Conservation (phyloP, 2,797 vertebrate genomes). For the Pseudocheirus occidentalis region DNA sequence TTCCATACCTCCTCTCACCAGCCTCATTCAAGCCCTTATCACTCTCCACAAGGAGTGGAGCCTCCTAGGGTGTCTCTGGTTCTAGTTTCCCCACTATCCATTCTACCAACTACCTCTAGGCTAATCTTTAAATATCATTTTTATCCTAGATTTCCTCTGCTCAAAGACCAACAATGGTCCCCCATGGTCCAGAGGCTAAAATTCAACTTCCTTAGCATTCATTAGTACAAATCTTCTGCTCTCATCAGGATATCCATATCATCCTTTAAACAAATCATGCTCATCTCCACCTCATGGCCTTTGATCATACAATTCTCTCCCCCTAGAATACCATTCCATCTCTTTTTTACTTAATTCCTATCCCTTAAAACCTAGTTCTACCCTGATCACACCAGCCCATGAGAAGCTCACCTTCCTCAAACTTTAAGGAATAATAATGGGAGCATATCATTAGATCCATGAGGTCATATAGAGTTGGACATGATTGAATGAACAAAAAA, state of each 20-base stretch:
- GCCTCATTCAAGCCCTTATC: not conserved
- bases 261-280: not conserved
- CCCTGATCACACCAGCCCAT: not conserved
- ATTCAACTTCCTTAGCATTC: not conserved
- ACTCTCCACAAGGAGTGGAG: not conserved
- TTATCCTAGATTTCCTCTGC: not conserved
- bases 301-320: not conserved
- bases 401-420: not conserved
- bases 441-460: not conserved
- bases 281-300: constrained; percentile 1
- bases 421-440: not conserved
- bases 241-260: constrained; percentile 17
- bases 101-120: not conserved
- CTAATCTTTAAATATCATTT: constrained; percentile 24
- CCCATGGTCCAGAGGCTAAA: constrained; percentile 18
- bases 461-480: not conserved
- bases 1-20: not conserved
- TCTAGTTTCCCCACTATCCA: not conserved
- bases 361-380: not conserved
- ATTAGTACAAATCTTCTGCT: not conserved
- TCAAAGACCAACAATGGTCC: constrained; percentile 15
- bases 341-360: constrained; percentile 21
- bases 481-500: not conserved
- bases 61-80: not conserved
- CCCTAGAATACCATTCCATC: constrained; percentile 3